Base-by-base conservation (phyloP, 2,113 vertebrate genomes). In the Poecilia latipinna region DNA sequence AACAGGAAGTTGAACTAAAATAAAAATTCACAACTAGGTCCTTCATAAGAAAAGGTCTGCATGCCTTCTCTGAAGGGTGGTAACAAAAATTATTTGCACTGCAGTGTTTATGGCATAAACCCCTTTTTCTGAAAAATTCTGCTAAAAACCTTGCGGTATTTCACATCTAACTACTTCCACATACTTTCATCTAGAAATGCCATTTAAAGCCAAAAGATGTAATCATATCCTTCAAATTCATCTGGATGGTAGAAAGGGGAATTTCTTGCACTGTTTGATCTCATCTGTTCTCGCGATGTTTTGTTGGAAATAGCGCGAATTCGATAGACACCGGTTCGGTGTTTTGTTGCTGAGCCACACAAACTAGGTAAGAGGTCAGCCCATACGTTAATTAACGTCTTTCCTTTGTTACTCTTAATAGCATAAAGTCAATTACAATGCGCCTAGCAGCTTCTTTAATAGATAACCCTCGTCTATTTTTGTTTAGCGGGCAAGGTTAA, bases 281-380 rank as follows among this genome's bases (percentile, higher is more conserved):
- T 67, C 65, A 67, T 26, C 24, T 29, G 57, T 35, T 32, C 74
- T 2, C 87, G 87, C 84, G 87, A 86, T 80, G 84, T 32, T 48
- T 80, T 70, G 26, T 7, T 8, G 4, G 22, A 28, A 60, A 39
- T 60, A 42, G 87, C 89, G 87, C 89, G 79, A 86, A 85, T 80
- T 85, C 17, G 35, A 33, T 0, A 0, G 51, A n/a, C 51, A 11
- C 51, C 13, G 32, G 17, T 65, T 8, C 11, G 19, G n/a, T 44
- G 35, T 0, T 39, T 31, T 15, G 8, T 57, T 26, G 8, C 12
- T 31, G 10, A 29, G 13, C 8, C 0, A 0, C 1, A 10, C 19
- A 12, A 60, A 10, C 12, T 0, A 66, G 83, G 84, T 82, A 71
- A 78, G 61, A 17, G 13, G 7, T 12, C 3, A 12, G 26, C 5